Evolutionary conservation across 1,140 invertebrate species (phyloP), one percentile per base, ranked within the genome.

Genomic region (Calycopis cecrops): DNA sequence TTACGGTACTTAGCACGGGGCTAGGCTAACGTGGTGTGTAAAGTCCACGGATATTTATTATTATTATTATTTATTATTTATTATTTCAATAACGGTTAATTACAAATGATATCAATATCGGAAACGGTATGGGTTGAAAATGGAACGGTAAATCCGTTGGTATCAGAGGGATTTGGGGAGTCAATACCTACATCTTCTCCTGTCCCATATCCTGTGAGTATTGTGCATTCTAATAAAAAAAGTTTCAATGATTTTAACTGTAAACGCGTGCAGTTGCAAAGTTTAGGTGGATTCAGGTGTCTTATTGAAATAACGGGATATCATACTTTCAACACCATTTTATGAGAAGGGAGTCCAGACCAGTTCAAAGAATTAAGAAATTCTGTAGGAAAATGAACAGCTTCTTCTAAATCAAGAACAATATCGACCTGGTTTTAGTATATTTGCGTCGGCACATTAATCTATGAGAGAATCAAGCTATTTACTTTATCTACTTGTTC

Each of bases 221-320:
- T 59, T 61, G 54, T 54, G 51, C 38, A 60, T 59, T 75, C 62
- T 59, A 78, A 65, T 48, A 71, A 52, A 51, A 63, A 68, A 52
- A 48, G 60, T 55, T 69, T 53, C 17, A 71, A 18, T 56, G 55
- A 53, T 67, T 60, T 76, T 59, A 75, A 58, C 48, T 49, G 47
- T 49, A 79, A 65, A 52, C 69, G 54, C 42, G 71, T 71, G 55
- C 72, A 63, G 70, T 89, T 89, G 63, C 78, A 89, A 18, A 88
- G 61, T 66, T 75, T 74, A 59, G 80, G 75, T 59, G 69, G 65
- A 65, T 12, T 72, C 56, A 81, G 51, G 61, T 89, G 88, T 65
- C 62, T 55, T 51, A 63, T 38, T 59, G 64, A 62, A 66, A 66
- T 63, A 66, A 66, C 55, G 63, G 61, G 83, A 60, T 10, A 88